These are phyloP conservation scores for Trachurus trachurus DNA, from an alignment of 2,797 vertebrate species.

Conservation along the genomic window DNA sequence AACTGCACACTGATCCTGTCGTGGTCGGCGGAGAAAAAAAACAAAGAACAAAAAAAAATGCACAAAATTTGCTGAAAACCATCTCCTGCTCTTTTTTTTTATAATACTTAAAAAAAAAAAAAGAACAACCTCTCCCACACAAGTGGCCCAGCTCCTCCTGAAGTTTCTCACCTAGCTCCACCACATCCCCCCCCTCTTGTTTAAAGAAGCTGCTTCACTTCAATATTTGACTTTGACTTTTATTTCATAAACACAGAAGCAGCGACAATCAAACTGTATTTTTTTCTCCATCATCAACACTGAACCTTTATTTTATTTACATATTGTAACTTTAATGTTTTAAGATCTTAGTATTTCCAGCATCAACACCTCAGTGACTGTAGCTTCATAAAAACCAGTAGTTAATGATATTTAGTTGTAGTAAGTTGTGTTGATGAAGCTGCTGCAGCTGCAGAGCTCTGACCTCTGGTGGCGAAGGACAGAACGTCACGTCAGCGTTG, in stretches of 20 bases:
- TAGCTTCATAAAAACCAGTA: background rate
- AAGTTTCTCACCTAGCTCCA: slow-evolving; percentile 37
- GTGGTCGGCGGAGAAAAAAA: background rate
- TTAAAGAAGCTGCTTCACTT: background rate
- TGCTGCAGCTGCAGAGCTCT: too few relatives aligned
- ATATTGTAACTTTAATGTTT: background rate
- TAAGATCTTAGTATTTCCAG: background rate
- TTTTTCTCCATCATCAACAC: background rate
- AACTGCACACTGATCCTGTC: slow-evolving; percentile 38
- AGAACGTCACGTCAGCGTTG: slow-evolving; percentile 38
- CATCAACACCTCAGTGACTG: background rate
- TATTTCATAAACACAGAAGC: slow-evolving; percentile 10
- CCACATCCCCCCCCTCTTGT: slow-evolving; percentile 8
- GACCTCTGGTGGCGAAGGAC: slow-evolving; percentile 73
- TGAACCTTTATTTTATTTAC: background rate
- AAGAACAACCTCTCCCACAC: slow-evolving; percentile 14
- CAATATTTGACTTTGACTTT: too few relatives aligned
- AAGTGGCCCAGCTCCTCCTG: slow-evolving; percentile 45
- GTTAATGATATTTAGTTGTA: too few relatives aligned
- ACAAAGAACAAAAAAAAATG: background rate
- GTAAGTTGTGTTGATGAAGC: too few relatives aligned
- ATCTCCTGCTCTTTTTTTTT: background rate
- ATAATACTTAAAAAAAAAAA: background rate
- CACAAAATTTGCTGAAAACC: slow-evolving; percentile 1
- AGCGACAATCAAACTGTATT: background rate